Evolutionary conservation across 2,888 invertebrate species (phyloP), one percentile per base, ranked within the genome.

Genomic region (Campoplex capitator): DNA sequence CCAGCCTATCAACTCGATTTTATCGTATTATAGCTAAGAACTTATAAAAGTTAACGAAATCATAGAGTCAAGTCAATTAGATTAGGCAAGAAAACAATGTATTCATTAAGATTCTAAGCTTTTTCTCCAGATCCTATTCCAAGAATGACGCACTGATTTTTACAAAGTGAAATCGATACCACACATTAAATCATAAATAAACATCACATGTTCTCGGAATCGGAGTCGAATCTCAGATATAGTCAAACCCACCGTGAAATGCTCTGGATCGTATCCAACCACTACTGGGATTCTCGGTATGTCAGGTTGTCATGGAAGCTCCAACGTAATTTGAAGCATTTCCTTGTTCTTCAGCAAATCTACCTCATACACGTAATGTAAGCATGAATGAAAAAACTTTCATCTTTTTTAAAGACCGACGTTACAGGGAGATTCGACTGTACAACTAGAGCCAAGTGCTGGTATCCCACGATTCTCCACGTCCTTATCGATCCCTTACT

Each of bases 401-500:
- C 13, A 32, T 32, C 6, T 32, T 32, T 1, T 16, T 23, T 18
- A n/a, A 13, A 56, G n/a, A 74, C 23, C n/a, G 54, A 35, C 3
- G 42, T 11, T 74, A 38, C 11, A 54, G 56, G 56, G 56, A 74
- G 54, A 51, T 8, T 74, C 13, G n/a, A 74, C 74, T 35, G 56
- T 74, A 56, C 38, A 35, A 35, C 16, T 23, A 7, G 28, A 48
- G 48, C n/a, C 42, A 23, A 77, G 65, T 51, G 38, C 54, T 38
- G 67, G 54, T 73, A 82, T 70, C 58, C 48, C 28, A 56, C 48
- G 48, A 35, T 65, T 67, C 81, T n/a, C 51, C 28, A 23, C 58
- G 45, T 54, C 23, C 35, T 7, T 35, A 48, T 65, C 73, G 51
- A 51, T 48, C 81, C 45, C 80, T 65, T 54, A 51, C 42, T 48